Percentiles rank a stretch among this genome's conserved stretches.
phyloP scores from a whole-genome alignment of 2,888 invertebrate species.

The Stictocephala bisonia region DNA sequence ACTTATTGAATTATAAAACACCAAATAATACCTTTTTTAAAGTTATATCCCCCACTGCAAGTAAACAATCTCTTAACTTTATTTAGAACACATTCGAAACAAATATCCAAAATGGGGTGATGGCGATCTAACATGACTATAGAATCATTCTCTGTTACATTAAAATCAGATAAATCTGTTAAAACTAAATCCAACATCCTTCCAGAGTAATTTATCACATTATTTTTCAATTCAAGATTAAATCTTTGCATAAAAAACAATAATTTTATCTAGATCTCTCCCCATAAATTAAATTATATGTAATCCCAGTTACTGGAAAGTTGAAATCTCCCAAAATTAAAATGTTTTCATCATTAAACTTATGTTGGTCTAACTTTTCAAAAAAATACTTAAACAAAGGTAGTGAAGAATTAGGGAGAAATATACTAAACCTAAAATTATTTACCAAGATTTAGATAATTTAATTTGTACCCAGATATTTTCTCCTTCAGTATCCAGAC shows the following conservation, averaged over 20 bases:
- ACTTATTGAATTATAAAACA: background rate
- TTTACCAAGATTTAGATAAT: too few relatives aligned
- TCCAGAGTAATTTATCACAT: background rate
- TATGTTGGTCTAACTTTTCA: background rate
- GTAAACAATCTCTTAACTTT: too few relatives aligned
- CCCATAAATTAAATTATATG: background rate
- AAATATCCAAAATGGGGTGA: too few relatives aligned
- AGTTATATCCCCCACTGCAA: too few relatives aligned
- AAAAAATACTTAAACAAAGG: too few relatives aligned
- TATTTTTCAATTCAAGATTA: background rate
- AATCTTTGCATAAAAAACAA: background rate
- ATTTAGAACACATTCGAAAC: too few relatives aligned
- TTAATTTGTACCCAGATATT: too few relatives aligned
- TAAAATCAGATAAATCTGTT: too few relatives aligned
- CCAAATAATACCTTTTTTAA: background rate
- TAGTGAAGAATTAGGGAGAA: too few relatives aligned
- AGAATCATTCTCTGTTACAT: background rate
- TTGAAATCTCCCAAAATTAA: constrained; percentile 5
- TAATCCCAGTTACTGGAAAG: background rate
- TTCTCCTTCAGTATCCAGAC: too few relatives aligned
- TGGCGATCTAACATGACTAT: background rate
- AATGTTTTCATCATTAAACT: background rate
- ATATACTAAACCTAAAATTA: too few relatives aligned
- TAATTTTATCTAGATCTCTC: background rate
- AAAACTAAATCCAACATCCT: background rate